These are phyloP conservation scores for Oxyteleia sp. DNA, from an alignment of 2,888 invertebrate genomes.

Conservation along the genomic window DNA sequence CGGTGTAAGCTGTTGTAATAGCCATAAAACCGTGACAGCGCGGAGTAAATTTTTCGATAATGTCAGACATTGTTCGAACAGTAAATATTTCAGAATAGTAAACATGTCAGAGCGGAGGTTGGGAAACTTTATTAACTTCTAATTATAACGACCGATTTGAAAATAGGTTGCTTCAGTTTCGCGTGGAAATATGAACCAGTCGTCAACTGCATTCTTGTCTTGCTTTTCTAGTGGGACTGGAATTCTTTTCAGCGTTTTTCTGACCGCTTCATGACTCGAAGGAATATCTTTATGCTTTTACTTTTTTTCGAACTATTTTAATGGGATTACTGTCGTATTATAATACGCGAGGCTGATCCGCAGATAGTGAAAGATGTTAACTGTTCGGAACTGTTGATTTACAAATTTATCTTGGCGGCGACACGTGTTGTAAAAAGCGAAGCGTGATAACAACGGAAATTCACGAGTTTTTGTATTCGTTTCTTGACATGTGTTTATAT, in stretches of 20 bases:
- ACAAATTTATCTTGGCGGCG: slow-evolving; percentile 1
- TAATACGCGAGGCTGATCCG: slow-evolving; percentile 11
- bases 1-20: slow-evolving; percentile 8
- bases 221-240: slow-evolving; percentile 24
- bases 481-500: not conserved
- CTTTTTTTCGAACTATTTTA: slow-evolving; percentile 17
- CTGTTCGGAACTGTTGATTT: not conserved
- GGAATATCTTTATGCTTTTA: slow-evolving; percentile 18
- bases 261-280: slow-evolving; percentile 6
- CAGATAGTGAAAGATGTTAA: slow-evolving; percentile 17
- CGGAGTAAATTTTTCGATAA: not conserved
- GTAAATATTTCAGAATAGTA: slow-evolving; percentile 31
- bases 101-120: slow-evolving; percentile 3
- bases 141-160: slow-evolving; percentile 27
- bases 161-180: slow-evolving; percentile 21
- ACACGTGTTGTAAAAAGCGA: slow-evolving; percentile 3
- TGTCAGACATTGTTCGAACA: not conserved
- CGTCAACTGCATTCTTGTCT: slow-evolving; percentile 44
- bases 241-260: slow-evolving; percentile 39
- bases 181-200: slow-evolving; percentile 36
- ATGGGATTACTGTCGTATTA: slow-evolving; percentile 18
- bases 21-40: not conserved
- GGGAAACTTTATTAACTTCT: not conserved
- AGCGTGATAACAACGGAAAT: slow-evolving; percentile 2
- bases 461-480: not conserved